Conservation (phyloP, 2,888 invertebrate genomes). For the Diaphora mendica region DNA sequence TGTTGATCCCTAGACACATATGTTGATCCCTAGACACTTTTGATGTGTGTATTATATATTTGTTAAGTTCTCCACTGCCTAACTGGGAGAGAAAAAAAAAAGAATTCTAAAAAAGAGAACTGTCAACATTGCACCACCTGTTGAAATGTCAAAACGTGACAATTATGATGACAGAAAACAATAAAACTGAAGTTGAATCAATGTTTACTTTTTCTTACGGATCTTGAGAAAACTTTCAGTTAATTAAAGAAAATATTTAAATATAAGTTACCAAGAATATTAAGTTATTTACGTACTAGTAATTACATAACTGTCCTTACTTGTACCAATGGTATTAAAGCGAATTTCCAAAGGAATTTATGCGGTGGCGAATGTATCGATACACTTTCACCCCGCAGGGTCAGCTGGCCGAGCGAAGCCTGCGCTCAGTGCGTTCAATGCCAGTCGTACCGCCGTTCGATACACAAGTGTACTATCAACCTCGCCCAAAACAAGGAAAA, state of each 20-base stretch:
- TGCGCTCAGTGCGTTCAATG: slow-evolving; percentile 80
- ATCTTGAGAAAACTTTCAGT: background rate
- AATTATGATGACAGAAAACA: background rate
- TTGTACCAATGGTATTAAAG: slow-evolving; percentile 28
- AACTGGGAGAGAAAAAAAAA: too few relatives aligned
- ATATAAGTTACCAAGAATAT: background rate
- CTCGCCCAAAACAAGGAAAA: slow-evolving; percentile 75
- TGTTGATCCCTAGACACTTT: too few relatives aligned
- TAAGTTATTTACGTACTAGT: background rate
- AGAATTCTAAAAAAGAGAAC: too few relatives aligned
- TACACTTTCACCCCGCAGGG: slow-evolving; percentile 82
- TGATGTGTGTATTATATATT: too few relatives aligned
- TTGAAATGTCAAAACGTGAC: background rate
- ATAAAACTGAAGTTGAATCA: background rate
- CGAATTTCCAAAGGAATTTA: slow-evolving; percentile 59
- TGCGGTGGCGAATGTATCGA: slow-evolving; percentile 69
- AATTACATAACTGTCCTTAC: background rate
- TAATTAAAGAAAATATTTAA: background rate
- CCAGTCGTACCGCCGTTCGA: slow-evolving; percentile 61
- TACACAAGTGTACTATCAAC: slow-evolving; percentile 64
- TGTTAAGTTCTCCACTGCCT: too few relatives aligned
- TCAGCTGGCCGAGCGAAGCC: slow-evolving; percentile 58
- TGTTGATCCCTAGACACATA: too few relatives aligned
- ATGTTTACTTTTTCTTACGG: background rate
- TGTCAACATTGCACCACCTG: too few relatives aligned